Evolutionary conservation across 2,113 vertebrate genomes (phyloP), one percentile per base, ranked within the genome.

Genomic region (Nerophis ophidion): DNA sequence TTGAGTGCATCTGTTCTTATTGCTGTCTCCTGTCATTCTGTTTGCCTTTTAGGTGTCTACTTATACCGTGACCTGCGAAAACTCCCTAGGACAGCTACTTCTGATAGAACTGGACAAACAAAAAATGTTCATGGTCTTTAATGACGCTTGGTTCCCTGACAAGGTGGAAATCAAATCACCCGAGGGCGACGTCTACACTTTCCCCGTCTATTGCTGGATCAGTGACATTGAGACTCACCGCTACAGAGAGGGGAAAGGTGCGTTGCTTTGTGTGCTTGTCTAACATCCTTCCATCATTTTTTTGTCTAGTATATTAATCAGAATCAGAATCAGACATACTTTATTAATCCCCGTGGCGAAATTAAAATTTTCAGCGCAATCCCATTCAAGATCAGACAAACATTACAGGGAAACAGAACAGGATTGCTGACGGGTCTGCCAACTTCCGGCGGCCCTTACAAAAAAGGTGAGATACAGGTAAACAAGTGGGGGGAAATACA

Each of bases 191-290:
- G 60, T 2, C 4, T 73, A 78, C 44, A 54, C 11, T 40, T 88
- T 89, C 48, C 87, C 86, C 2, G 49, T 86, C 60, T 81, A 87
- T 77, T 61, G 57, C 36, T 87, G 81, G 82, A 75, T 86, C 58
- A 8, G 1, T 33, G 74, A 82, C 52, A 36, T 36, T 0, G 7
- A 70, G 7, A 71, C 68, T 15, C 34, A 83, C 4, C 35, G 40
- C 60, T 75, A 84, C 56, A 79, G 77, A 60, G 84, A 82, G 16
- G 87, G 62, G 16, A 65, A 40, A 84, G 85, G 85, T 89, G 33
- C 55, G 74, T 71, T 34, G 17, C 10, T 34, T 33, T 45, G 2
- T 52, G 36, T 35, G n/a, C 11, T 10, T 47, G 55, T 10, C 9
- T 51, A 33, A 8, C 0, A 16, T 5, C 47, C 42, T 26, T 26